phyloP scores from a whole-genome alignment of 2,888 invertebrate species.

The Cancer borealis region DNA sequence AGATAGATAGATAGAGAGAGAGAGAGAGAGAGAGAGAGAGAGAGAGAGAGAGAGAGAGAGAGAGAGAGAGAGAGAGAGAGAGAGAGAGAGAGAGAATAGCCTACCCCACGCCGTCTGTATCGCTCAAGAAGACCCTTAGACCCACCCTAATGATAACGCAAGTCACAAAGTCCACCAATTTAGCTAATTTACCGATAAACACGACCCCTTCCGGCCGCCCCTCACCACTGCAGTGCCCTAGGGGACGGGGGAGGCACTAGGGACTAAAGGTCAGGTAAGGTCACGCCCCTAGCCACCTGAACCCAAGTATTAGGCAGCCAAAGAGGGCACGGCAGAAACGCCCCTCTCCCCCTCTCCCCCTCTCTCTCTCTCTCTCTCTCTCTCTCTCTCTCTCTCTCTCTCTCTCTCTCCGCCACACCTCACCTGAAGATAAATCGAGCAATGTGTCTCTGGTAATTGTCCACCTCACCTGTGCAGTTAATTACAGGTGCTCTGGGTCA shows the following conservation, averaged over 20 bases:
- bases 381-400: too few relatives aligned
- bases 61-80: not conserved
- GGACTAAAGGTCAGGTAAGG: not conserved
- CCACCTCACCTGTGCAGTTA: not conserved
- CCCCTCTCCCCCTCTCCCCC: too few relatives aligned
- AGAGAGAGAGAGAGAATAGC: not conserved
- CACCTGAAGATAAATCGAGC: slow-evolving; percentile 3
- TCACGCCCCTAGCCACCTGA: not conserved
- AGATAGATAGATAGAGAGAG: not conserved
- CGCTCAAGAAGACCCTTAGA: not conserved
- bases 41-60: not conserved
- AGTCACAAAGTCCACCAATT: slow-evolving; percentile 14
- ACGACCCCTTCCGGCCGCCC: not conserved
- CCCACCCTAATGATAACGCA: slow-evolving; percentile 9
- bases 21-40: slow-evolving; percentile 16
- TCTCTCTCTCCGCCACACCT: not conserved
- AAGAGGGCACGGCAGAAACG: not conserved
- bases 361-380: too few relatives aligned
- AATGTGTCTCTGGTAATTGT: not conserved
- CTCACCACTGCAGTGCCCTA: not conserved
- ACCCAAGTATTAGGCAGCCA: not conserved
- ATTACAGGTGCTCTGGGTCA: not conserved
- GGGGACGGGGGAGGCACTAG: not conserved
- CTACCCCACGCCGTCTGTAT: not conserved
- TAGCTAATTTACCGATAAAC: slow-evolving; percentile 17